Base-by-base conservation (phyloP, 2,888 invertebrate genomes). In the Tachina fera region DNA sequence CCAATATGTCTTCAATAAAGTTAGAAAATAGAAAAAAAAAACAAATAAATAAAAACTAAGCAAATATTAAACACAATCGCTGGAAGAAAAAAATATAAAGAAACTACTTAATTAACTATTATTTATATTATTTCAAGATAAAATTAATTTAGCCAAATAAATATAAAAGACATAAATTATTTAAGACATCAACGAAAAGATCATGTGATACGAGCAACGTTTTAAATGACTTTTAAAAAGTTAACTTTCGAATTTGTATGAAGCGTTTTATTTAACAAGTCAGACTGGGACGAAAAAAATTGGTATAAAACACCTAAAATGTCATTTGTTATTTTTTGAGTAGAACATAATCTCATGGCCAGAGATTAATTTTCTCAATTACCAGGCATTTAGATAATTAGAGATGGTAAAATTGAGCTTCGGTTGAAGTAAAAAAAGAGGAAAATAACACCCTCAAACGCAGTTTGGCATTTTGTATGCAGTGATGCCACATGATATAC, bases 81-180 rank as follows among this genome's bases (percentile, higher is more conserved):
- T 60, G 31, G 31, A 6, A 31, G 31, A 39, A 39, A 60, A 41
- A 45, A 31, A n/a, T 13, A 56, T 56, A n/a, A 16, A 76, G 16
- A 45, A 76, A 65, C 47, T 65, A 60, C 45, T 76, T 76, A 67
- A 76, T 76, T 76, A 58, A 76, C 16, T 22, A 31, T 45, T 53
- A 76, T 76, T 76, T 76, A 65, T 75, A 63, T 58, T 14, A 11
- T 45, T 65, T 61, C 1, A 31, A 47, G 45, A 56, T 47, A 41
- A 77, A 76, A 22, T 47, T 16, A 47, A 67, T 53, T 76, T 67
- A 39, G 53, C 11, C 14, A 47, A 19, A 47, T 11, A 19, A 70
- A 60, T 19, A 9, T 49, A n/a, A 22, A 65, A 77, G 53, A 49
- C 47, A 80, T 65, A 67, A 67, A 74, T 67, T 49, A 31, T 49